A percentile compares a stretch with the other conserved stretches of the same genome.
Evolutionary conservation across 2,113 vertebrate species (phyloP).

Genomic region (Nesogale talazaci): DNA sequence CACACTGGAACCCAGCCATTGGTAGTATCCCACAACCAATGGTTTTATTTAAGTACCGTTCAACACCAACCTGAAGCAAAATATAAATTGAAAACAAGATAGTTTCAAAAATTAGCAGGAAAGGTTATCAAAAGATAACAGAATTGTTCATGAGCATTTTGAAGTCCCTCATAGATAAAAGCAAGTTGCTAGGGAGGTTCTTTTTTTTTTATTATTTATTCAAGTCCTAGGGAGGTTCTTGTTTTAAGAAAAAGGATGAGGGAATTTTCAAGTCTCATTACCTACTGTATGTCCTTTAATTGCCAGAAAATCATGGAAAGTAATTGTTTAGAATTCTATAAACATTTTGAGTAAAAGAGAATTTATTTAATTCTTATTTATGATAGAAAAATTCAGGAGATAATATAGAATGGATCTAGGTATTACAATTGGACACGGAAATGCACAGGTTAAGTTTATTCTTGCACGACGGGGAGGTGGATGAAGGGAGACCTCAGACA

Average conservation of each 20-base stretch:
- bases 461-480: no score
- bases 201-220: no score
- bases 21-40: neutral
- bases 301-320: neutral
- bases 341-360: neutral
- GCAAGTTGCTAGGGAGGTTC: neutral
- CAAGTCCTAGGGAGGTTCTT: neutral
- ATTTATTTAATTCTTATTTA: neutral
- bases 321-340: neutral
- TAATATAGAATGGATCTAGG: neutral
- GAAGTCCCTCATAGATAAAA: neutral
- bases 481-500: no score
- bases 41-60: neutral
- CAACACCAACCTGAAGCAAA: neutral
- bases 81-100: neutral
- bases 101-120: no score
- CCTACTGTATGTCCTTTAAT: neutral
- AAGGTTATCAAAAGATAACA: no score
- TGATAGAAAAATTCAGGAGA: neutral
- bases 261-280: neutral
- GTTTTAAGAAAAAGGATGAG: neutral
- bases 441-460: neutral
- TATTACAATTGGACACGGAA: neutral
- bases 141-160: no score
- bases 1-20: neutral